phyloP scores from a whole-genome alignment of 2,888 invertebrate species.

The Papilio gigon region DNA sequence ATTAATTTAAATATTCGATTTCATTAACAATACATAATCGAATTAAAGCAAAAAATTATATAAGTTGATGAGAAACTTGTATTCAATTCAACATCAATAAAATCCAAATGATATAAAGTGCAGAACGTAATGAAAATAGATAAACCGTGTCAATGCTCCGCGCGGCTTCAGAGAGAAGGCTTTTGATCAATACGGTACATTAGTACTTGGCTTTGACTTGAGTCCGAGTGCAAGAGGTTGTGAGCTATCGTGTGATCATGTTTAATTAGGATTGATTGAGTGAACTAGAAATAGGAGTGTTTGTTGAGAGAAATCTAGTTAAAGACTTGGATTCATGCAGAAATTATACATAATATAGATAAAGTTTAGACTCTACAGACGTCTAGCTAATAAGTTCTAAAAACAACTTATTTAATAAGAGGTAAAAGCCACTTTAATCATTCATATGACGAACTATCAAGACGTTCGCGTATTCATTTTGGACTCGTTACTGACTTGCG shows the following conservation, averaged over 20 bases:
- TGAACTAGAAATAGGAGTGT: background rate
- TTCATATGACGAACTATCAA: no score
- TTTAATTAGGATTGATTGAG: background rate
- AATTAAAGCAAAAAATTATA: background rate
- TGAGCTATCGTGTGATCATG: background rate
- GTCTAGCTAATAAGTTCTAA: no score
- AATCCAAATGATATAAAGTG: background rate
- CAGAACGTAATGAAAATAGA: conserved; percentile 13
- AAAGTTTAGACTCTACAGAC: no score
- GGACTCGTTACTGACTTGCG: no score
- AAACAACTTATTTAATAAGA: no score
- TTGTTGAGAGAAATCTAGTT: background rate
- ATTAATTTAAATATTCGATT: no score
- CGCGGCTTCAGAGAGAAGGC: background rate
- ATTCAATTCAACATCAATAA: background rate
- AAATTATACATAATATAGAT: no score
- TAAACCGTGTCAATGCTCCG: conserved; percentile 16
- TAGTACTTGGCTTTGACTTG: background rate
- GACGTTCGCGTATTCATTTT: no score
- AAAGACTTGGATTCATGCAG: no score
- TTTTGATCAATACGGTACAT: background rate
- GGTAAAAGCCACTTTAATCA: background rate
- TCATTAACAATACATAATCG: background rate
- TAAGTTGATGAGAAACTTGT: background rate
- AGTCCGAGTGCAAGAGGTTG: conserved; percentile 3